A percentile compares a stretch with the other conserved stretches of the same genome.
Conservation (phyloP, 2,888 invertebrate species). For the Stomorhina lunata region DNA sequence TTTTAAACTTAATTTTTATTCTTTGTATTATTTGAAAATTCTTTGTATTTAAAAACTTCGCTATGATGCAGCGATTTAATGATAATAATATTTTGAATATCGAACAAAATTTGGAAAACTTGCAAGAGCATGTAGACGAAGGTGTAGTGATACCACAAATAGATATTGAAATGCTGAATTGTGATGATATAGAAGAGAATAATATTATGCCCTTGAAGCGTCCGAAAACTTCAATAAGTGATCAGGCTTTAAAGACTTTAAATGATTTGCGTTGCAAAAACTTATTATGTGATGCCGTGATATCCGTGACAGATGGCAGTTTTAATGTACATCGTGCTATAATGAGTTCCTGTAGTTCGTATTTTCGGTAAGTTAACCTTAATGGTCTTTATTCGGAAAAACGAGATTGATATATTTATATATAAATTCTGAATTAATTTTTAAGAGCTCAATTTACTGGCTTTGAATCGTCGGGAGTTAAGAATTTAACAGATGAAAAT, state of each 20-base stretch:
- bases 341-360: slow-evolving; percentile 92
- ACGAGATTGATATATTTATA: neutral
- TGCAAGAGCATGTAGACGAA: slow-evolving; percentile 70
- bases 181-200: slow-evolving; percentile 54
- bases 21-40: slow-evolving; percentile 35
- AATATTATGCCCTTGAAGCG: slow-evolving; percentile 64
- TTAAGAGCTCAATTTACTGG: slow-evolving; percentile 76
- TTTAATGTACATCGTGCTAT: slow-evolving; percentile 93
- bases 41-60: neutral
- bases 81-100: slow-evolving; percentile 53
- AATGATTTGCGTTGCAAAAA: slow-evolving; percentile 91
- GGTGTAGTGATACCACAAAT: slow-evolving; percentile 64
- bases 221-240: slow-evolving; percentile 84
- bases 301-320: slow-evolving; percentile 90
- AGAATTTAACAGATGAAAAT: slow-evolving; percentile 79
- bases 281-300: slow-evolving; percentile 92
- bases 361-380: slow-evolving; percentile 86
- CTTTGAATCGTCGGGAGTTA: slow-evolving; percentile 66
- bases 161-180: slow-evolving; percentile 58
- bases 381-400: neutral
- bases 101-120: slow-evolving; percentile 65
- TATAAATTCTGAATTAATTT: neutral
- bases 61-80: slow-evolving; percentile 55
- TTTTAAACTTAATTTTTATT: slow-evolving; percentile 13
- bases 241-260: slow-evolving; percentile 90